Conservation (phyloP, 2,113 vertebrate genomes). For the Capreolus pygargus region DNA sequence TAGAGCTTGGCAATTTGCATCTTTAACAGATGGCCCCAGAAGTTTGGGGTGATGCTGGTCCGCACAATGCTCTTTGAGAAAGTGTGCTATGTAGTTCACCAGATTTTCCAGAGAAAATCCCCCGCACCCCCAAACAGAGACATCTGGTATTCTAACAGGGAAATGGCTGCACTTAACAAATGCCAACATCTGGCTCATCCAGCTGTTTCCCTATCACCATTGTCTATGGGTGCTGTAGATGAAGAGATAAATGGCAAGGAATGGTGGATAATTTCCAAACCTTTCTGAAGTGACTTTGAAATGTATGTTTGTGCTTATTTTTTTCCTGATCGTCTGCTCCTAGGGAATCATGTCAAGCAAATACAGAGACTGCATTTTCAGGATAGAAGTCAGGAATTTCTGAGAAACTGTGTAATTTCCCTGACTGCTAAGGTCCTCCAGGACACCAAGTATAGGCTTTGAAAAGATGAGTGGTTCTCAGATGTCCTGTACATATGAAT, state of each 20-base stretch:
- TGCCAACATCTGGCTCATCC: constrained; percentile 70
- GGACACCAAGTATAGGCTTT: neutral
- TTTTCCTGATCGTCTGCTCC: neutral
- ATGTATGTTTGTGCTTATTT: constrained; percentile 22
- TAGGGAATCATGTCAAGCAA: constrained; percentile 15
- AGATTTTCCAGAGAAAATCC: constrained; percentile 55
- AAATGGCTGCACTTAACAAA: constrained; percentile 70
- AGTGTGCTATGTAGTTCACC: neutral
- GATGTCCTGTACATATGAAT: neutral
- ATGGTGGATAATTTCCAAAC: constrained; percentile 54
- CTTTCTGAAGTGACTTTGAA: constrained; percentile 67
- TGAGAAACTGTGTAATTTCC: neutral
- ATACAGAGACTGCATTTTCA: neutral
- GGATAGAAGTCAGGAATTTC: neutral
- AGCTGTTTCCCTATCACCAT: constrained; percentile 59
- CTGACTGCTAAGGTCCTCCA: neutral
- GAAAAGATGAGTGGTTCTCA: neutral
- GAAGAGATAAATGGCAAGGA: constrained; percentile 39
- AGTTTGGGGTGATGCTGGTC: neutral
- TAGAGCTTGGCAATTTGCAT: neutral
- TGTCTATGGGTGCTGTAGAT: constrained; percentile 52
- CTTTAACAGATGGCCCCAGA: neutral
- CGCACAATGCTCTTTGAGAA: neutral
- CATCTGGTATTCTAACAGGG: constrained; percentile 69
- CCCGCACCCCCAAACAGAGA: constrained; percentile 4